Percentiles rank a stretch among this genome's conserved stretches.
phyloP scores from a whole-genome alignment of 2,113 vertebrate species.

The Leptocoma aspasia region DNA sequence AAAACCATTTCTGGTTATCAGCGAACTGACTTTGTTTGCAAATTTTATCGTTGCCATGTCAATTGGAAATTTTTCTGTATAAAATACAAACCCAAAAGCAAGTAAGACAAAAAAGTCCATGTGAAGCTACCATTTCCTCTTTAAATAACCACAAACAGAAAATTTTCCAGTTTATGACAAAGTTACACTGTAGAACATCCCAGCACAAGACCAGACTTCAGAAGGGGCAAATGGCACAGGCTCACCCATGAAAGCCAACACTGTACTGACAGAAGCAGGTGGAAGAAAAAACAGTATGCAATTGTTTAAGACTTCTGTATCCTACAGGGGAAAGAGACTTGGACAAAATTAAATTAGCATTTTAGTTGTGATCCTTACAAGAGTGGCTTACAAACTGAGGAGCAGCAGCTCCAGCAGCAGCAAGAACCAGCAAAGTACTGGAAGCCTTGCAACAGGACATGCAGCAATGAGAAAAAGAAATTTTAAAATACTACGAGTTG shows the following conservation, averaged over 20 bases:
- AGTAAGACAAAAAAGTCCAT: background rate
- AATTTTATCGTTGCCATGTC: background rate
- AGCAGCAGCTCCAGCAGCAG: background rate
- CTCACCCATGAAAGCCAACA: background rate
- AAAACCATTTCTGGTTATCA: background rate
- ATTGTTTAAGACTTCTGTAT: background rate
- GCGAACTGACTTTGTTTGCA: background rate
- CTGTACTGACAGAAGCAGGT: background rate
- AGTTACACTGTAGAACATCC: background rate
- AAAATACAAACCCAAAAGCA: conserved; percentile 22
- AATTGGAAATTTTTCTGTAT: conserved; percentile 19
- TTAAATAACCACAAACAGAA: conserved; percentile 13
- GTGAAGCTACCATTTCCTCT: conserved; percentile 13
- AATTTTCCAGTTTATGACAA: background rate
- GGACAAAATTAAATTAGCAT: background rate
- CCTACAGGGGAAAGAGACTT: background rate
- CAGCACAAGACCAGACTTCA: background rate
- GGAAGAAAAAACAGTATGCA: background rate
- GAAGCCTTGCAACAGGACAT: conserved; percentile 24
- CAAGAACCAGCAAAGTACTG: background rate
- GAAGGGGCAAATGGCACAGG: background rate
- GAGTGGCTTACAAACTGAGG: background rate
- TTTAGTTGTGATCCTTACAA: background rate
- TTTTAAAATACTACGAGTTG: background rate
- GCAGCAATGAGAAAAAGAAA: background rate